Base-by-base conservation (phyloP, 2,113 vertebrate species). In the Nannospalax galili region DNA sequence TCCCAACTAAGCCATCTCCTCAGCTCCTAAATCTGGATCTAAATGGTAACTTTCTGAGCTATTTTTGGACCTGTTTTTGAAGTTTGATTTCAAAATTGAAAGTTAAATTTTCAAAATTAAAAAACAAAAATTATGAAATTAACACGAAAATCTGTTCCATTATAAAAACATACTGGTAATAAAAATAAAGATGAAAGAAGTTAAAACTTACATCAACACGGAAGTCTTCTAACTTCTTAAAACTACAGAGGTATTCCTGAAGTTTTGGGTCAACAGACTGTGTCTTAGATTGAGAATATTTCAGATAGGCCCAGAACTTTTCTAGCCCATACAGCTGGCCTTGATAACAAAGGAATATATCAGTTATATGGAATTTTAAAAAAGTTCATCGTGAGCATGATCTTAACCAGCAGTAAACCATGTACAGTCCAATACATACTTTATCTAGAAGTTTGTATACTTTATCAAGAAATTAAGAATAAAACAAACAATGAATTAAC, bases 251-350 rank as follows among this genome's bases (percentile, higher is more conserved):
- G 94, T 99, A 99, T 94, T 99, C 98, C 92, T 99, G 99, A 97
- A 99, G 98, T 96, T 99, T 98, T 12, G 99, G 98, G 84, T 99
- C 99, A 40, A 99, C 93, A 64, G 98, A 96, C 93, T 98, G 98
- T 94, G 98, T 99, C 97, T 99, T 99, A 37, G 98, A 98, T 94
- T 98, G 98, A 45, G 99, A 99, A 93, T 99, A 99, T 94, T 99
- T 99, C 91, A 99, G 97, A 91, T 99, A 99, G 96, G 99, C 99
- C 99, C 99, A 99, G 97, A 99, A 99, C 98, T 99, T 99, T 98
- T 99, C 99, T 97, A 99, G 98, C 91, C 99, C 99, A 19, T 99
- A 99, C 1, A 99, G 98, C 94, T 99, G 99, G 97, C 99, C 99
- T 99, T 58, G 97, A 86, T 48, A 96, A 97, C 1, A 75, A 88